Evolutionary conservation across 2,888 invertebrate species (phyloP).

Genomic region (Heliconius erato): DNA sequence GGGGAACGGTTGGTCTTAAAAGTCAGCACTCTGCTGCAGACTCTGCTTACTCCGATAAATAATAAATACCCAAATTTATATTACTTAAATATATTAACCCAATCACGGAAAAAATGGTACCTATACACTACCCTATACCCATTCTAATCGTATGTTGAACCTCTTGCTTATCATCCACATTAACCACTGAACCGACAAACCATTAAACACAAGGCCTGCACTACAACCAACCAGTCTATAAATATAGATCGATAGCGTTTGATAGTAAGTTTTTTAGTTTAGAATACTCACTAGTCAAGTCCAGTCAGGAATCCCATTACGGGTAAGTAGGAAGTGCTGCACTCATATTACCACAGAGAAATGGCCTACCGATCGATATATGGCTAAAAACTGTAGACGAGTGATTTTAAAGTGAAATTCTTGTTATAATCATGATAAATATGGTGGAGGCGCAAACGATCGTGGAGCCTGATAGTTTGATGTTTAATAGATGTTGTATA

Average conservation of each 20-base stretch:
- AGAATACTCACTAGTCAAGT: slow-evolving; percentile 28
- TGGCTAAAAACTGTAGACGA: slow-evolving; percentile 25
- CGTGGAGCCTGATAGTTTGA: background rate
- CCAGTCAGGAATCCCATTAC: slow-evolving; percentile 42
- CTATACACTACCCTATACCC: background rate
- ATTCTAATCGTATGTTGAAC: background rate
- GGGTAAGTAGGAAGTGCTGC: slow-evolving; percentile 45
- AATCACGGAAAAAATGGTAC: too few species aligned
- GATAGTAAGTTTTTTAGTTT: slow-evolving; percentile 37
- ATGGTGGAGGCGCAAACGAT: slow-evolving; percentile 11
- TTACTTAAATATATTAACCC: too few species aligned
- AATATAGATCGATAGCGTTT: slow-evolving; percentile 28
- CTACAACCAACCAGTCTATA: slow-evolving; percentile 30
- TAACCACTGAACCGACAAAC: background rate
- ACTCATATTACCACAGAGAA: slow-evolving; percentile 77
- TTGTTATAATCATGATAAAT: slow-evolving; percentile 27
- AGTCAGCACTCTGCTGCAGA: too few species aligned
- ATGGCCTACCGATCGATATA: slow-evolving; percentile 58
- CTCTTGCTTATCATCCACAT: background rate
- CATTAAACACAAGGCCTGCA: slow-evolving; percentile 22
- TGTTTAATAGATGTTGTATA: background rate
- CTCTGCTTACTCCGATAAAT: too few species aligned
- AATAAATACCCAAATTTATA: too few species aligned
- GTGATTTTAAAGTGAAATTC: slow-evolving; percentile 31
- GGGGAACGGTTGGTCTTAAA: too few species aligned